Evolutionary conservation across 2,797 vertebrate genomes (phyloP), one percentile per base, ranked within the genome.

Genomic region (Rhabdomys pumilio): DNA sequence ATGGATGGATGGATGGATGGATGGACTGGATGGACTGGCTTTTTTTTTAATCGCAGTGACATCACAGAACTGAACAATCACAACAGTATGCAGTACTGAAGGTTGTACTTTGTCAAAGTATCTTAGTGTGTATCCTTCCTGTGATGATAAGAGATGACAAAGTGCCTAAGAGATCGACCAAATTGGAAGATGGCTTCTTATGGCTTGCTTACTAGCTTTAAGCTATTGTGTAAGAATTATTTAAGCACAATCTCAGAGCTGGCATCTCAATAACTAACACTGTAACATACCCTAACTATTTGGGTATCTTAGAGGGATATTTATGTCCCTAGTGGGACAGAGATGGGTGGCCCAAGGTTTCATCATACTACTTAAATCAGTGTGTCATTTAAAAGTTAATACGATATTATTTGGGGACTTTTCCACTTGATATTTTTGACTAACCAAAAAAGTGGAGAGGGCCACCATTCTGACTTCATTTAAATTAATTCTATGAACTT

Each of bases 341-440:
- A 84, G 15, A 67, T 86, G 53, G 53, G 6, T 90, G 7, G 19
- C 4, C 53, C 53, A 88, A 22, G 53, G 53, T 63, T 89, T 89
- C 85, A 73, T 89, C 29, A 38, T 0, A 20, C 17, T 85, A 24
- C 17, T 24, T 69, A 22, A 55, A 72, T 47, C 31, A 76, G 22
- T 90, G 24, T 59, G 31, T n/a, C 84, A 61, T 94, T 79, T 86
- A 72, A 91, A 79, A 79, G 31, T 69, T 67, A 84, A 31, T 47
- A 44, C 41, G 47, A 44, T 84, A 65, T 87, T 69, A 87, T 90
- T 90, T 84, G 47, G 55, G 38, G 17, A 77, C 44, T 69, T 77
- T 94, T 69, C 22, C 47, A 79, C 90, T 85, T 77, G 76, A 22
- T 85, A 69, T 50, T 59, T 94, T 85, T 55, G 59, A 63, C 57